A percentile compares a stretch with the other conserved stretches of the same genome.
Conservation (phyloP, 2,888 invertebrate genomes). For the Eurois occulta region DNA sequence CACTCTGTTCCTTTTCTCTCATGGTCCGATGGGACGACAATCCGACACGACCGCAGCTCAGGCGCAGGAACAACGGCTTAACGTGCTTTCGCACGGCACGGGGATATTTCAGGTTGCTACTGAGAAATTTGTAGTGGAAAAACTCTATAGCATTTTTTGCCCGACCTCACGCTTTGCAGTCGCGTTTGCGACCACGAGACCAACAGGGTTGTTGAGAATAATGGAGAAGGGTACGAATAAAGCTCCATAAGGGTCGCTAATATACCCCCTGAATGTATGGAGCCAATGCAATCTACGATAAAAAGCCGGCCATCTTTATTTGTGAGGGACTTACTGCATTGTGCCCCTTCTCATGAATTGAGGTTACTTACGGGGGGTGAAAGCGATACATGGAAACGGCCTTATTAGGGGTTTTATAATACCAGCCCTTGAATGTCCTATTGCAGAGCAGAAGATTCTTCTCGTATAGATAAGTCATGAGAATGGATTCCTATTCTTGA, state of each 20-base stretch:
- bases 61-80: no score
- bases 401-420: neutral
- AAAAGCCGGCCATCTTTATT: conserved; percentile 32
- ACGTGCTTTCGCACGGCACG: no score
- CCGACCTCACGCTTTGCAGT: no score
- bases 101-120: no score
- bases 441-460: neutral
- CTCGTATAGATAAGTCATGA: neutral
- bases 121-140: no score
- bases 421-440: neutral
- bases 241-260: conserved; percentile 25
- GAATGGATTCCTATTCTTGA: neutral
- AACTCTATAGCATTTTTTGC: no score
- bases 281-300: conserved; percentile 44
- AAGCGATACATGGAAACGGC: conserved; percentile 9
- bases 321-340: conserved; percentile 29
- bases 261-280: conserved; percentile 30
- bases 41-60: no score
- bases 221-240: conserved; percentile 38
- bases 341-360: conserved; percentile 20
- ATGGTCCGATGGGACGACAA: no score
- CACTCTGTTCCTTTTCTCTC: no score
- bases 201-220: neutral
- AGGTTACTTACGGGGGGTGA: neutral
- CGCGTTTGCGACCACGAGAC: no score